These are phyloP conservation scores for Pogonophryne albipinna DNA, from an alignment of 2,797 vertebrate species.

Conservation along the genomic window DNA sequence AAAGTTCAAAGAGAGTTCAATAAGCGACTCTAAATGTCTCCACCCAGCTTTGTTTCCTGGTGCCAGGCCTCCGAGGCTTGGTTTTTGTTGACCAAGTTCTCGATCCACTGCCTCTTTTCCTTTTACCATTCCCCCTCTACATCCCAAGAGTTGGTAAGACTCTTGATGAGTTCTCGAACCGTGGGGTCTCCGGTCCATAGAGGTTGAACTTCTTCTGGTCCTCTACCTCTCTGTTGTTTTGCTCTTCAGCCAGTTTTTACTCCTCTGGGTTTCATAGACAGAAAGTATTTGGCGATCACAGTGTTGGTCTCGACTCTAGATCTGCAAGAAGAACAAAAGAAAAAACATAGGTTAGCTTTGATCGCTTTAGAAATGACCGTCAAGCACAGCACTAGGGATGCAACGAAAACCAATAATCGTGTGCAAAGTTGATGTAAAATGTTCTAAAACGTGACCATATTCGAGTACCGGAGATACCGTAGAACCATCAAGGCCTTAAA, in stretches of 20 bases:
- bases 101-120: not conserved
- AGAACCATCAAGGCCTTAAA: too few relatives aligned
- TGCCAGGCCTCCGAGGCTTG: conserved; percentile 6
- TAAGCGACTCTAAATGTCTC: not conserved
- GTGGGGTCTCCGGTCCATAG: not conserved
- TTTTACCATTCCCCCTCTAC: not conserved
- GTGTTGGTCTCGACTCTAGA: conserved; percentile 67
- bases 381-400: not conserved
- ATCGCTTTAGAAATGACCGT: not conserved
- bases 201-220: not conserved
- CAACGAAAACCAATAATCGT: too few relatives aligned
- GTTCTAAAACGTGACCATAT: too few relatives aligned
- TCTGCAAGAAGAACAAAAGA: conserved; percentile 53
- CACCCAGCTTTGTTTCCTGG: not conserved
- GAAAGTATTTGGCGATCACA: conserved; percentile 8
- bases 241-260: conserved; percentile 21
- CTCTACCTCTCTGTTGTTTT: conserved; percentile 42
- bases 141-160: not conserved
- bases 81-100: conserved; percentile 6
- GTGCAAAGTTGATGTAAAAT: too few relatives aligned
- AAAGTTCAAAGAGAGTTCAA: conserved; percentile 32
- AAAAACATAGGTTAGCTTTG: conserved; percentile 22
- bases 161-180: not conserved
- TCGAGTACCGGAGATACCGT: too few relatives aligned
- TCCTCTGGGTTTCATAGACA: conserved; percentile 36